Evolutionary conservation across 2,888 invertebrate species (phyloP), one percentile per base, ranked within the genome.

Genomic region (Watsonalla binaria): DNA sequence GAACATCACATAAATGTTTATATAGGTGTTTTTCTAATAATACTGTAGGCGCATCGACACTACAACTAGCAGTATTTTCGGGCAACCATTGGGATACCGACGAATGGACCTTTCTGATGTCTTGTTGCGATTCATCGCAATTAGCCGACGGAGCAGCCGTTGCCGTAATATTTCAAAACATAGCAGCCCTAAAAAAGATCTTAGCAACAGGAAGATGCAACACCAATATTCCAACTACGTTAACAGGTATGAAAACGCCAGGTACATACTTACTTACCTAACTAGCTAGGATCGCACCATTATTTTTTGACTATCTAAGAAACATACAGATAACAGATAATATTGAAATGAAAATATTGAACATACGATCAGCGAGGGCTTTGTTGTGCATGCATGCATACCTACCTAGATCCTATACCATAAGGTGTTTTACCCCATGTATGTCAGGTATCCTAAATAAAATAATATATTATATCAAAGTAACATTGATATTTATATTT

Each of bases 81-180:
- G 78, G 78, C 15, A 62, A 78, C 53, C 76, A 86, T 55, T 90
- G 90, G 90, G 69, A 79, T 33, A 69, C 68, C 6, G 78, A 86
- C 51, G 71, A 76, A 51, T 90, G 90, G 90, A 66, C 65, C 14
- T 82, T 83, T 56, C 68, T 90, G 50, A 59, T 90, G 35, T 86
- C 90, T 8, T 86, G 77, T 64, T 89, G 84, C 58, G 88, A 90
- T 69, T 89, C 90, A 35, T 90, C 89, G 42, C 90, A 90, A 72
- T 66, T 90, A 62, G 90, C 90, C 14, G 90, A 90, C 57, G 90
- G 86, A 11, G 90, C 89, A 42, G 90, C 89, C 35, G 87, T 90
- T 14, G 90, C 90, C 9, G 82, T 90, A 34, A 81, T 89, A 55
- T 90, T 90, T 62, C 78, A 81, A 46, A 88, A 88, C 60, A 67